Base-by-base conservation (phyloP, 2,113 vertebrate genomes). In the Monopterus albus region DNA sequence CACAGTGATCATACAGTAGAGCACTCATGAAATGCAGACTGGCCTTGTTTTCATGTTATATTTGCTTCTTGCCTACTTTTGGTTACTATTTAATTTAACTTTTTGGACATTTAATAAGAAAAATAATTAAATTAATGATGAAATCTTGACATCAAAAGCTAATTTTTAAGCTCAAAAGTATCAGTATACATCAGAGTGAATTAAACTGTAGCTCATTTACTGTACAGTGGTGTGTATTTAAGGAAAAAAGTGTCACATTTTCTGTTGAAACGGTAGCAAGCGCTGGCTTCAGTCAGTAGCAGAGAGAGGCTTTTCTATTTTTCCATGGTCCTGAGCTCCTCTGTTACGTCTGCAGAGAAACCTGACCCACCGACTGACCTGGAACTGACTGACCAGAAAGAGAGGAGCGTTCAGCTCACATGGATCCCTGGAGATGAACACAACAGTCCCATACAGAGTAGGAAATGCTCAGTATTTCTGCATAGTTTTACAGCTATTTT, bases 381-480 rank as follows among this genome's bases (percentile, higher is more conserved):
- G 85, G 96, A 98, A 84, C 66, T 99, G 78, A 96, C 96, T 3
- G 95, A 94, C 84, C 94, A 94, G 57, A 90, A 89, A 3, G 96
- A 95, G 72, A 94, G 93, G 84, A 96, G 93, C 7, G 79, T 97
- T 67, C 92, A 91, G 58, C 95, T 99, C 43, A 95, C 96, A 0
- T 99, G 97, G 97, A 91, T 93, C 67, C 96, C 96, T 14, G 97
- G 97, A 52, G 93, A 96, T 7, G 97, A 98, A 66, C 92, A 98
- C 86, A 97, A 98, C 87, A 98, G 96, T 78, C 95, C 95, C 9
- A 95, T 94, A 82, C 89, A 90, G 60, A 94, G 92, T 92, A 87
- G 5, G 85, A 68, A 29, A 43, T 29, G 29, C 23, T 35, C 9
- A 45, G 11, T 6, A 1, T 0, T 49, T 17, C 6, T 18, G 5